Conservation (phyloP, 2,888 invertebrate species). For the Lymantria monacha region DNA sequence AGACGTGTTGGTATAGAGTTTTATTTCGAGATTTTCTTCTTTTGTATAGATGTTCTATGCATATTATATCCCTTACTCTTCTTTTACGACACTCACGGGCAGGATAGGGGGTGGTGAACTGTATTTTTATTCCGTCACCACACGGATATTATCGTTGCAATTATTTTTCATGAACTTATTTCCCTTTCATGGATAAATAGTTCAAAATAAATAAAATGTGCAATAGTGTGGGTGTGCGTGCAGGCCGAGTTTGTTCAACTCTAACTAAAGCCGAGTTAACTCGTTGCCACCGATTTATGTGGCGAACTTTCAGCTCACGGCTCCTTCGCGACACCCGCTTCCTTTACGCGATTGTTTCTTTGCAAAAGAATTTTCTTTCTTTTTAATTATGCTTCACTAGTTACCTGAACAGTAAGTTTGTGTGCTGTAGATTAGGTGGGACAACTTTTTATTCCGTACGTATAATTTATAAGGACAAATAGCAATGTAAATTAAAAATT, state of each 20-base stretch:
- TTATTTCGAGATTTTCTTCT: no score
- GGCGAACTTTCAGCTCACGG: slow-evolving; percentile 58
- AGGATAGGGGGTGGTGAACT: no score
- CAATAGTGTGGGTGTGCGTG: slow-evolving; percentile 48
- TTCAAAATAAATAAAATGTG: slow-evolving; percentile 41
- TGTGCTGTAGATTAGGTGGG: slow-evolving; percentile 5
- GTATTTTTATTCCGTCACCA: no score
- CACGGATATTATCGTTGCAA: no score
- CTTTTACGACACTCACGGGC: no score
- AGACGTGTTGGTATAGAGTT: no score
- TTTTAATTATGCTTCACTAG: slow-evolving; percentile 37
- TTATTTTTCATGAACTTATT: no score
- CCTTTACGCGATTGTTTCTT: slow-evolving; percentile 59
- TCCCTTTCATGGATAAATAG: slow-evolving; percentile 21
- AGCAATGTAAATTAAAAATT: neutral
- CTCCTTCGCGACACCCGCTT: slow-evolving; percentile 61
- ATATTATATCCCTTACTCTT: no score
- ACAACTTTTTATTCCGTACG: neutral
- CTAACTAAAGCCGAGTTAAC: slow-evolving; percentile 60
- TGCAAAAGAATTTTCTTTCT: slow-evolving; percentile 41
- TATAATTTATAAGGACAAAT: neutral
- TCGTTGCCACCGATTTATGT: slow-evolving; percentile 67
- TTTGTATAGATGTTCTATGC: no score
- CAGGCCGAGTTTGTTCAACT: slow-evolving; percentile 66
- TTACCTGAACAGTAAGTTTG: slow-evolving; percentile 25